Conservation (phyloP, 2,113 vertebrate species). For the Psephotus haematonotus region DNA sequence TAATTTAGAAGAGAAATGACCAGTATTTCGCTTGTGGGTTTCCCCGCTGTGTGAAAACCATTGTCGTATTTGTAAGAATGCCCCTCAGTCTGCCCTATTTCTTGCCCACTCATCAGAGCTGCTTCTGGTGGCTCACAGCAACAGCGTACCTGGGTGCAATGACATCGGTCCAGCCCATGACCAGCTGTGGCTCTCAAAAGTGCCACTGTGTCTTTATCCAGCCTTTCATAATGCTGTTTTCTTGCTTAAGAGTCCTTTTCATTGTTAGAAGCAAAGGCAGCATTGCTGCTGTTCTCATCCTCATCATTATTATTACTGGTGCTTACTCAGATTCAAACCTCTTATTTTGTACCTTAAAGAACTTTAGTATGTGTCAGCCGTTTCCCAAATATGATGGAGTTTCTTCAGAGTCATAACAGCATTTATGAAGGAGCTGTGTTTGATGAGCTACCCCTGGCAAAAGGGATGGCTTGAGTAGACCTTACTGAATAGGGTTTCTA, state of each 20-base stretch:
- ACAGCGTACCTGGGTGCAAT: accelerated
- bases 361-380: background rate
- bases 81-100: background rate
- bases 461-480: too few species aligned
- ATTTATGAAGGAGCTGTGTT: background rate
- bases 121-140: background rate
- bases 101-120: accelerated
- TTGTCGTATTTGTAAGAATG: accelerated
- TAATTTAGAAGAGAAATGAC: background rate
- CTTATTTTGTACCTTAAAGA: background rate
- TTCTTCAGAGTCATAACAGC: background rate
- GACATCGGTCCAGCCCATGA: accelerated
- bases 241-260: background rate
- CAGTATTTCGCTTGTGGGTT: accelerated
- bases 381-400: background rate
- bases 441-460: background rate
- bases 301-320: background rate
- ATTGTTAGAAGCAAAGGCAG: background rate
- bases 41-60: accelerated
- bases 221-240: background rate
- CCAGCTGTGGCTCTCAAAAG: accelerated
- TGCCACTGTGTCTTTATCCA: background rate
- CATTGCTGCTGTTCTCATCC: background rate
- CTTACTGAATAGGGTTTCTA: background rate
- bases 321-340: background rate